Evolutionary conservation across 2,797 vertebrate species (phyloP), one percentile per base, ranked within the genome.

Genomic region (Ctenochaetus hawaiiensis): DNA sequence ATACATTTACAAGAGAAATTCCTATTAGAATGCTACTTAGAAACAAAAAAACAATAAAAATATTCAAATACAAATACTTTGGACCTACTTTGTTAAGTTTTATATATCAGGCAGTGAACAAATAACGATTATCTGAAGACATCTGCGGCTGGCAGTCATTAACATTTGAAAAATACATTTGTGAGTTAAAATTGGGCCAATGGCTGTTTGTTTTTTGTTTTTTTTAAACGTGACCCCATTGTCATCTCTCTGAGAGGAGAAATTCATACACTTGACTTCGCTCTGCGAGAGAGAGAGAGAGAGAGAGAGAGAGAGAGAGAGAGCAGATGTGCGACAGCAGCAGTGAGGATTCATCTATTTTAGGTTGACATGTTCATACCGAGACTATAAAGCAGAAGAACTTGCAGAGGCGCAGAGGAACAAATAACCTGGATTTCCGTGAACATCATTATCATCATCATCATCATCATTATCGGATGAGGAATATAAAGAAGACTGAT

Each of bases 301-400:
- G 58, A 56, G 49, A 48, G 57, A 26, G 39, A 23, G 41, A 23
- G 18, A 39, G 8, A 62, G 41, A 56, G 70, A 39, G 69, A 62
- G 60, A 54, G 59, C 45, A 77, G 71, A 80, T 69, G 77, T 53
- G 80, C 22, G 61, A 53, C 69, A 70, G 62, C 67, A 61, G 67
- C 69, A 74, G 48, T 26, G 53, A 41, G 82, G 69, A 66, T 60
- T 77, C 67, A 49, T 90, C 73, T 87, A 75, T 87, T 89, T 88
- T 66, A 23, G n/a, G 84, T 64, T 69, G 74, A 67, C 67, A 80
- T 80, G 70, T 69, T 75, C 48, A 75, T 3, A 47, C 47, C 11
- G 57, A 71, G 54, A 44, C 47, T 47, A 0, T 9, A 34, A 37
- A 67, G 17, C 60, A 74, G 60, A 68, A 79, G 78, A 63, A 39